Conservation (phyloP, 1,140 invertebrate genomes). For the Battus philenor region DNA sequence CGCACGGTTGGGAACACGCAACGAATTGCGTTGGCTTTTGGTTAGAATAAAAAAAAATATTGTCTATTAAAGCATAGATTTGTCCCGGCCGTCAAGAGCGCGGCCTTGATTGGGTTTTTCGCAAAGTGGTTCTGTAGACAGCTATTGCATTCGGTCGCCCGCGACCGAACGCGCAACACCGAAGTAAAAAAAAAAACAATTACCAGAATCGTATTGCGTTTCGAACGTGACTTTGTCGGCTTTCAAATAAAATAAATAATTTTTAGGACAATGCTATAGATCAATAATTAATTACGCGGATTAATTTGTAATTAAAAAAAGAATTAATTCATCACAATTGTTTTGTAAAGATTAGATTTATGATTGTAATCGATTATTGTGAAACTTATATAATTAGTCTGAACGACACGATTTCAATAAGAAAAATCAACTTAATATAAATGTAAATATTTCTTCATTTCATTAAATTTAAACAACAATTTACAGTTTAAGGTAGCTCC, state of each 20-base stretch:
- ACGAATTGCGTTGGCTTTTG: slow-evolving; percentile 34
- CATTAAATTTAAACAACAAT: too few relatives aligned
- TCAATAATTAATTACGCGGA: background rate
- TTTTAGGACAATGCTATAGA: background rate
- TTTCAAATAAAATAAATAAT: slow-evolving; percentile 17
- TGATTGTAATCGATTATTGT: too few relatives aligned
- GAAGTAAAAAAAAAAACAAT: slow-evolving; percentile 36
- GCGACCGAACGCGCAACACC: slow-evolving; percentile 33
- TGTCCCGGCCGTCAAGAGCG: slow-evolving; percentile 50
- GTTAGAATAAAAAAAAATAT: slow-evolving; percentile 57
- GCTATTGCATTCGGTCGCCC: slow-evolving; percentile 47
- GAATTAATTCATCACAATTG: too few relatives aligned
- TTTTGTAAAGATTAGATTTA: too few relatives aligned
- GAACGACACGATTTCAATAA: too few relatives aligned
- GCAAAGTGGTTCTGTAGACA: slow-evolving; percentile 43
- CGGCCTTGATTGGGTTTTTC: slow-evolving; percentile 58
- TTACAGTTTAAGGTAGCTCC: too few relatives aligned
- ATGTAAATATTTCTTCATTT: too few relatives aligned
- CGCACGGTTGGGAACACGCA: slow-evolving; percentile 53
- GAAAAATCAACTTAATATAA: too few relatives aligned
- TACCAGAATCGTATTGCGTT: slow-evolving; percentile 32
- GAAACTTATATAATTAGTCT: too few relatives aligned
- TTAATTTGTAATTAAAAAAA: too few relatives aligned
- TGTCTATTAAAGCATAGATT: slow-evolving; percentile 59
- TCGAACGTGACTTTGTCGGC: slow-evolving; percentile 31